A percentile compares a stretch with the other conserved stretches of the same genome.
These are phyloP conservation scores for Sparus aurata DNA, from an alignment of 2,797 vertebrate species.

Conservation along the genomic window DNA sequence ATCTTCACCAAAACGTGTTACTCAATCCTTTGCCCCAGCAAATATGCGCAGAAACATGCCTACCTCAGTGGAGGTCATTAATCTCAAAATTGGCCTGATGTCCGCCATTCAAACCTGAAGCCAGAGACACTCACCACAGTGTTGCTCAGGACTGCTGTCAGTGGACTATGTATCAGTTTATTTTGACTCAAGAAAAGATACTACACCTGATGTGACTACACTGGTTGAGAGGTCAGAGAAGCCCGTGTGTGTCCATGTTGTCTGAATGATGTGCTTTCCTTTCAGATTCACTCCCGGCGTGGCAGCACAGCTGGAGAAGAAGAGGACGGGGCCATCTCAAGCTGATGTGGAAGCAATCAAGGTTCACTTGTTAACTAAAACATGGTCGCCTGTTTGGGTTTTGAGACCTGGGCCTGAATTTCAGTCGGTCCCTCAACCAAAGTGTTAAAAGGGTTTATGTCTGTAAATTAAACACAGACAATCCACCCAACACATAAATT, in stretches of 20 bases:
- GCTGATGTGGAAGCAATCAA: constrained; percentile 98
- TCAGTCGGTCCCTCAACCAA: not conserved
- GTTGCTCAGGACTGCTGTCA: constrained; percentile 90
- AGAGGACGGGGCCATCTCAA: constrained; percentile 91
- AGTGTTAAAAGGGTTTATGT: not conserved
- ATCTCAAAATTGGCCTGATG: not conserved
- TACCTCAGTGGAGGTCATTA: not conserved
- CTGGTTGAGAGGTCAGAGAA: constrained; percentile 88
- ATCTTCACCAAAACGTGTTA: not conserved
- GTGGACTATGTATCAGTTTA: constrained; percentile 91
- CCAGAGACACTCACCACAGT: constrained; percentile 63
- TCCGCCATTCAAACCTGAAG: not conserved
- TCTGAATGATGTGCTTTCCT: constrained; percentile 41
- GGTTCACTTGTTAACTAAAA: constrained; percentile 71
- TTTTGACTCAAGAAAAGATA: constrained; percentile 92
- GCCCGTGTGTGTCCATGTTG: constrained; percentile 38
- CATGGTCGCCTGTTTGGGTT: not conserved
- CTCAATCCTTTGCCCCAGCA: not conserved
- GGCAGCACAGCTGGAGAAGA: constrained; percentile 91
- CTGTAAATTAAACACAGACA: not conserved
- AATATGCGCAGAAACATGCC: not conserved
- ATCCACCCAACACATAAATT: not conserved
- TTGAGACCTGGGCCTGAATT: not conserved
- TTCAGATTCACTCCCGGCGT: constrained; percentile 92
- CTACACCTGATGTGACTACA: constrained; percentile 95